Base-by-base conservation (phyloP, 35 echinoderm and acorn worm species). In the Heliocidaris erythrogramma region DNA sequence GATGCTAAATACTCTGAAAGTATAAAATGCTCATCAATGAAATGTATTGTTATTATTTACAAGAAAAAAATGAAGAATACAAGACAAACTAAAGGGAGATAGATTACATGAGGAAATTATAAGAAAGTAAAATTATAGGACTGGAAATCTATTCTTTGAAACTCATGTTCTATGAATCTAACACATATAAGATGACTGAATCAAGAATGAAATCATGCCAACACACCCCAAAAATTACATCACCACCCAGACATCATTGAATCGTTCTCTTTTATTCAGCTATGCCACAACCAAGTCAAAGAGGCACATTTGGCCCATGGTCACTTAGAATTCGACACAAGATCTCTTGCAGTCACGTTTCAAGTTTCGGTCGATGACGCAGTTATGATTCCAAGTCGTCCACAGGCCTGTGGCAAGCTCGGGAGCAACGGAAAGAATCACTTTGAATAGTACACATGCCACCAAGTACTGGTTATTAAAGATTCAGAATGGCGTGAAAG, bases 361-460 rank as follows among this genome's bases (percentile, higher is more conserved):
- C 65, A 27, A 78, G 65, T 78, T 78, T 78, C 65, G 27, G 27
- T 21, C 65, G 27, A 78, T 78, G 65, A 78, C 65, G 65, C 27
- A 78, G 65, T 27, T 78, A 78, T 78, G 65, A 78, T 78, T 78
- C 65, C 65, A 24, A 78, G 65, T 27, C 21, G 65, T 78, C 65
- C 65, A 7, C 65, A 4, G 7, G 65, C 65, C 65, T 21, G 4
- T n/a, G 27, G 65, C 65, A 18, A 78, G 21, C 65, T 78, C 21
- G 2, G 17, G 27, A 78, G 65, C 18, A 78, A 27, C 65, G 65
- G 65, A 78, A 78, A 78, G 65, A 78, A 78, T 78, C 65, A 78
- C 65, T 78, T 78, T 78, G 65, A 78, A 78, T 78, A 78, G 65
- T 78, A n/a, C 65, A 27, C 65, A 27, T 78, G 65, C 65, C 65